Evolutionary conservation across 2,888 invertebrate genomes (phyloP).

Genomic region (Chalcosyrphus nemorum): DNA sequence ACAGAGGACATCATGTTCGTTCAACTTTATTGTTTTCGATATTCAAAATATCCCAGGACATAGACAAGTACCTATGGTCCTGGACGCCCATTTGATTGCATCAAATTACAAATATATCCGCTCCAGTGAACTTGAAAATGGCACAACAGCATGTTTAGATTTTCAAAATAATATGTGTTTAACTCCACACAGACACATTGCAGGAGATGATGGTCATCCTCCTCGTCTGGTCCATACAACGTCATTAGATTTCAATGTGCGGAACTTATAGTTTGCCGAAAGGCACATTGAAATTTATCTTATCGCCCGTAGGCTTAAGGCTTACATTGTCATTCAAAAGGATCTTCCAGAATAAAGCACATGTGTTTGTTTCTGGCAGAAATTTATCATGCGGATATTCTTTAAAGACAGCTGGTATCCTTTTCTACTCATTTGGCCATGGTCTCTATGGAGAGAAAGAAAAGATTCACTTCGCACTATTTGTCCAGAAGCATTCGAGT

Average conservation of each 20-base stretch:
- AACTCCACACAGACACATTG: background rate
- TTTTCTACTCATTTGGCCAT: background rate
- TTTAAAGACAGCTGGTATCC: slow-evolving; percentile 7
- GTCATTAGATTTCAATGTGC: slow-evolving; percentile 64
- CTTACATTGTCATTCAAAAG: slow-evolving; percentile 15
- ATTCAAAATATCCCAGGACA: slow-evolving; percentile 4
- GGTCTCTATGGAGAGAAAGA: background rate
- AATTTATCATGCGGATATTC: slow-evolving; percentile 31
- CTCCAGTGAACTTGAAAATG: slow-evolving; percentile 71
- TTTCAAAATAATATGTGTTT: slow-evolving; percentile 47
- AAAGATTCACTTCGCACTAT: background rate
- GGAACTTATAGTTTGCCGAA: slow-evolving; percentile 61
- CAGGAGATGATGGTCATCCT: background rate
- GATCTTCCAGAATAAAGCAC: background rate
- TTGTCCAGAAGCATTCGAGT: slow-evolving; percentile 23
- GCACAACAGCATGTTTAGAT: slow-evolving; percentile 67
- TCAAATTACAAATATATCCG: slow-evolving; percentile 66
- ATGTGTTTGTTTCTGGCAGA: slow-evolving; percentile 30
- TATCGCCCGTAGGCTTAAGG: slow-evolving; percentile 6
- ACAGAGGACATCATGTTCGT: slow-evolving; percentile 2
- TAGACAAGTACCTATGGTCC: background rate
- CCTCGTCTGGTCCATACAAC: background rate
- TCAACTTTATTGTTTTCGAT: slow-evolving; percentile 32
- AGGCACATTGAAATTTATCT: slow-evolving; percentile 61
- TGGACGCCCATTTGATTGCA: slow-evolving; percentile 63